Evolutionary conservation across 2,113 vertebrate genomes (phyloP), one percentile per base, ranked within the genome.

Genomic region (Eclectus roratus): DNA sequence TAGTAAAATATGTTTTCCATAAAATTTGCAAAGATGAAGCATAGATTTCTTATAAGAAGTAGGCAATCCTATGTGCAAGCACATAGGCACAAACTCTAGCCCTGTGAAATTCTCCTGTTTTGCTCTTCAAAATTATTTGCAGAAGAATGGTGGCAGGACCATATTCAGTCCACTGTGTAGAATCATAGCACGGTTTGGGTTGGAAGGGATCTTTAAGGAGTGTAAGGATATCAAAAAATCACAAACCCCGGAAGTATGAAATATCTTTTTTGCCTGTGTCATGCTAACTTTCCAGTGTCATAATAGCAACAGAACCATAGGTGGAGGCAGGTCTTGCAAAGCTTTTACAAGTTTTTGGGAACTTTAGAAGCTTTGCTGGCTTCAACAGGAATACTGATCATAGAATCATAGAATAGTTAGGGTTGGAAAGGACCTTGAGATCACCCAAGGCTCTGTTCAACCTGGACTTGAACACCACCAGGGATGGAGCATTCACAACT

Each of bases 41-140:
- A 41, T 43, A 18, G 13, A 35, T 94, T 80, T 81, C 43, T 71
- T 50, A 81, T 50, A 29, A 64, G 15, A 33, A 56, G 17, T 69
- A 33, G 74, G 6, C n/a, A 76, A 50, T 8, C 15, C 35, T 0
- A 0, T 6, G 1, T 8, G 3, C 2, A 23, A 2, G 3, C 13
- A 13, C 35, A 66, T 5, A 27, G 6, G 46, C 4, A 35, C 3
- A 37, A 4, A 2, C 13, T 5, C 7, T 17, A 83, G 7, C 23
- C 23, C 18, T 60, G 13, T 39, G 35, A 89, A 87, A 68, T 76
- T 55, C 21, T 61, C 21, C 21, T 69, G 8, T 49, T 86, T 28
- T 35, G 29, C 12, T 72, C 39, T 41, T 91, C 19, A 24, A 60
- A 93, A 50, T 55, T 50, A 61, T n/a, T 88, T 52, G 17, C 5